These are phyloP conservation scores for Crossocerus cetratus DNA, from an alignment of 2,888 invertebrate genomes.

Conservation along the genomic window DNA sequence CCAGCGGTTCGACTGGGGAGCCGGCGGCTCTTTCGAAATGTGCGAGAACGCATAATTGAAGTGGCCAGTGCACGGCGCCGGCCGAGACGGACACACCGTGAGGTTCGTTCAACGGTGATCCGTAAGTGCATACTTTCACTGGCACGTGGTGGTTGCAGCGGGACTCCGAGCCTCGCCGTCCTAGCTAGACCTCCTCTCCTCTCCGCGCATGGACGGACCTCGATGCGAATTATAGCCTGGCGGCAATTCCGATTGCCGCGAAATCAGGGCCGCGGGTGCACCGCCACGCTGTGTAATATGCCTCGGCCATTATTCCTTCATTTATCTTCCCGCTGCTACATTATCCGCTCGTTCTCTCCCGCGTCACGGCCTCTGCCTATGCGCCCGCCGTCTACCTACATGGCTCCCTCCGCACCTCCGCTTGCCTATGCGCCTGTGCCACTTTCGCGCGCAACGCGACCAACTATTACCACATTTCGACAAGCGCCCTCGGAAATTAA, in stretches of 20 bases:
- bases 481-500: not conserved
- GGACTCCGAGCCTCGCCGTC: not conserved
- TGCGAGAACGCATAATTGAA: conserved; percentile 50
- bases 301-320: conserved; percentile 31
- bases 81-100: conserved; percentile 37
- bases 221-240: conserved; percentile 30
- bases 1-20: not conserved
- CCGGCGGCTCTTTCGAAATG: conserved; percentile 21
- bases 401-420: conserved; percentile 8
- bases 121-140: conserved; percentile 56
- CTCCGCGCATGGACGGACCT: not conserved
- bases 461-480: conserved; percentile 36
- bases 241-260: conserved; percentile 30
- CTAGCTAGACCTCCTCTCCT: not conserved
- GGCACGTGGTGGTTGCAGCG: conserved; percentile 47
- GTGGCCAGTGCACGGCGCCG: conserved; percentile 35
- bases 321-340: conserved; percentile 29
- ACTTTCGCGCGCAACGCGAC: conserved; percentile 26
- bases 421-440: conserved; percentile 13
- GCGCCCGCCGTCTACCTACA: conserved; percentile 6
- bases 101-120: conserved; percentile 18
- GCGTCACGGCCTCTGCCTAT: conserved; percentile 7
- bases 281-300: conserved; percentile 17
- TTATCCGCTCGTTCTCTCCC: conserved; percentile 34
- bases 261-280: conserved; percentile 52